Percentiles rank a stretch among this genome's conserved stretches.
phyloP scores from a whole-genome alignment of 2,888 invertebrate genomes.

The Embidobia sp. region DNA sequence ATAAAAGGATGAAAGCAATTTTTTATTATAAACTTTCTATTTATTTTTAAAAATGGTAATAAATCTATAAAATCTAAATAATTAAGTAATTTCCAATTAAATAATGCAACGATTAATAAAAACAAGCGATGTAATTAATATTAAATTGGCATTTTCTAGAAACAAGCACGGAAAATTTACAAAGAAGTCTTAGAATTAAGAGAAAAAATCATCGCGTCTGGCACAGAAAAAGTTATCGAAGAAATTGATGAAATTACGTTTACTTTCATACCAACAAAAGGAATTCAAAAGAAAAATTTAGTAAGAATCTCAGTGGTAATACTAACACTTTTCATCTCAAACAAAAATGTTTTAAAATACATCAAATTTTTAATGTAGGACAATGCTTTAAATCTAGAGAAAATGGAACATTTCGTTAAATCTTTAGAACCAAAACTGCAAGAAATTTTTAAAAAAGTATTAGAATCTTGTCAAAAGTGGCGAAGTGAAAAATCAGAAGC shows the following conservation, averaged over 20 bases:
- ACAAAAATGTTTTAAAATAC: too few relatives aligned
- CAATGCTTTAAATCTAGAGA: slow-evolving; percentile 16
- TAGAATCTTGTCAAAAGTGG: not conserved
- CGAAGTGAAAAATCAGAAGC: slow-evolving; percentile 3
- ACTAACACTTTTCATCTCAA: too few relatives aligned
- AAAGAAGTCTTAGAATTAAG: slow-evolving; percentile 73
- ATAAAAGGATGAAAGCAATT: too few relatives aligned
- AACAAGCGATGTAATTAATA: too few relatives aligned
- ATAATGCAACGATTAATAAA: too few relatives aligned
- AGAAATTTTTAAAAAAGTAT: slow-evolving; percentile 45
- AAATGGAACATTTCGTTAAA: slow-evolving; percentile 65
- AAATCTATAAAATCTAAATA: too few relatives aligned
- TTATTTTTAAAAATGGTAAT: too few relatives aligned
- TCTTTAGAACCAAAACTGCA: slow-evolving; percentile 66
- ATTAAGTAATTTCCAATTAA: too few relatives aligned
- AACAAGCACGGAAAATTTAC: slow-evolving; percentile 50
- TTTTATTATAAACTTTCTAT: too few relatives aligned
- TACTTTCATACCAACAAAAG: not conserved
- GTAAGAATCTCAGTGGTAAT: not conserved
- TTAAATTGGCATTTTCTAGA: slow-evolving; percentile 8
- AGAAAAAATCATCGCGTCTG: slow-evolving; percentile 72
- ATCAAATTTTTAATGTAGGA: not conserved
- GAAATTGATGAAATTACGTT: slow-evolving; percentile 70
- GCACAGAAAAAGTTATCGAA: slow-evolving; percentile 75
- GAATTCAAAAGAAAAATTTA: slow-evolving; percentile 5